phyloP scores from a whole-genome alignment of 2,888 invertebrate species.

The Drosophila quinaria region DNA sequence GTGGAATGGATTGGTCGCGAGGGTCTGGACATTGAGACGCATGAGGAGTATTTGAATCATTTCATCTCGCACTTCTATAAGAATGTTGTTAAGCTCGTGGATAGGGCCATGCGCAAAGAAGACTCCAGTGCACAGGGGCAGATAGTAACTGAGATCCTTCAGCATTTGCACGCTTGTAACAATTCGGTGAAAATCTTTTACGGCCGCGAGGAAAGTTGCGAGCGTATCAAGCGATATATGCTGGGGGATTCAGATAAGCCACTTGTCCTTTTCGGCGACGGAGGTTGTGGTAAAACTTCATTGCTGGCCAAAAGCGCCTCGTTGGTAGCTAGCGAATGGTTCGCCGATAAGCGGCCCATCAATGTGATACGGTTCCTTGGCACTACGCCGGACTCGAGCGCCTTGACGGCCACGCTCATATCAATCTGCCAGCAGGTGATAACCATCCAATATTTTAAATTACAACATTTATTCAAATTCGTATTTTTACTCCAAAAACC shows the following conservation, averaged over 20 bases:
- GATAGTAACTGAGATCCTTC: conserved; percentile 96
- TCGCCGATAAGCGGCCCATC: conserved; percentile 91
- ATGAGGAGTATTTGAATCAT: conserved; percentile 96
- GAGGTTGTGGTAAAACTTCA: conserved; percentile 99
- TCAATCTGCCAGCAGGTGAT: conserved; percentile 97
- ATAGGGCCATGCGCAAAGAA: conserved; percentile 97
- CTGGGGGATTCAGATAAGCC: conserved; percentile 94
- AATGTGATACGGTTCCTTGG: conserved; percentile 97
- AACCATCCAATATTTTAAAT: conserved; percentile 40
- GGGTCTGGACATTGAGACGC: conserved; percentile 96
- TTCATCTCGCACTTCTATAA: conserved; percentile 98
- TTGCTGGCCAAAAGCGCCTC: conserved; percentile 96
- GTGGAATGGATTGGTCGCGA: conserved; percentile 99
- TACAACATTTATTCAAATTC: conserved; percentile 32
- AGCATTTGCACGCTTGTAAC: conserved; percentile 97
- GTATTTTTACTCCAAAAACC: conserved; percentile 29
- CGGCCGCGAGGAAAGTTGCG: conserved; percentile 94
- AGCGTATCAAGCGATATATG: conserved; percentile 93
- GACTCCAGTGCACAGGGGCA: conserved; percentile 97
- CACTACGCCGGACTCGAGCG: conserved; percentile 98
- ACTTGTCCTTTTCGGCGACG: conserved; percentile 95
- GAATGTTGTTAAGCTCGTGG: conserved; percentile 95
- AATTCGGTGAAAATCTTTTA: conserved; percentile 97
- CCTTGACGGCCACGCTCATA: conserved; percentile 96
- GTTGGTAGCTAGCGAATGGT: conserved; percentile 91